These are phyloP conservation scores for Anhinga rufa DNA, from an alignment of 2,113 vertebrate species.

Conservation along the genomic window DNA sequence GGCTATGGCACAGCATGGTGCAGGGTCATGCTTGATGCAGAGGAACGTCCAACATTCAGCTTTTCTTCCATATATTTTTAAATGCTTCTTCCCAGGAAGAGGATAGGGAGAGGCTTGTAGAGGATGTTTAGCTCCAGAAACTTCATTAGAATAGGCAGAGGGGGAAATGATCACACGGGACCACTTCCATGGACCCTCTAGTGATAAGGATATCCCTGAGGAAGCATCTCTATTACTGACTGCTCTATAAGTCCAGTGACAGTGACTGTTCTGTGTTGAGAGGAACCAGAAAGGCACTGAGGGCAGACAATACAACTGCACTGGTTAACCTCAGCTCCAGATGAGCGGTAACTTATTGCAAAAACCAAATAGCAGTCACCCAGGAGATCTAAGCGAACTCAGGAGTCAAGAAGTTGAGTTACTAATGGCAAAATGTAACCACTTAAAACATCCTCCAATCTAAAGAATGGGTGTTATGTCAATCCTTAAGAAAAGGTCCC, in stretches of 20 bases:
- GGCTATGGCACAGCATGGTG: background rate
- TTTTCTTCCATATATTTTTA: background rate
- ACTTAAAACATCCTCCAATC: background rate
- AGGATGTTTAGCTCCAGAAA: background rate
- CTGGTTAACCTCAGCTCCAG: background rate
- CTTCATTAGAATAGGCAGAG: background rate
- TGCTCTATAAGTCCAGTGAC: background rate
- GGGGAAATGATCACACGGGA: too few species aligned
- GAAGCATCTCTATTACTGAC: background rate
- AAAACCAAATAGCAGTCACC: background rate
- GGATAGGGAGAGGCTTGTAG: background rate
- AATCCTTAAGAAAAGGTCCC: background rate
- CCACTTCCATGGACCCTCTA: background rate
- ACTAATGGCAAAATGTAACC: background rate
- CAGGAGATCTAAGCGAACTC: background rate
- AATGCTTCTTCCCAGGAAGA: background rate
- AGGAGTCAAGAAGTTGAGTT: background rate
- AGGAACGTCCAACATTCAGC: background rate
- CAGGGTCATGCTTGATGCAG: background rate
- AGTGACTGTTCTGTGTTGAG: background rate
- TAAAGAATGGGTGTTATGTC: background rate
- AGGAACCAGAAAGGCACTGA: background rate
- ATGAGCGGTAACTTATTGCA: background rate
- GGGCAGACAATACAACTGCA: background rate
- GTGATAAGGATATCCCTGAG: background rate